Base-by-base conservation (phyloP, 2,113 vertebrate genomes). In the Irena cyanogastra region DNA sequence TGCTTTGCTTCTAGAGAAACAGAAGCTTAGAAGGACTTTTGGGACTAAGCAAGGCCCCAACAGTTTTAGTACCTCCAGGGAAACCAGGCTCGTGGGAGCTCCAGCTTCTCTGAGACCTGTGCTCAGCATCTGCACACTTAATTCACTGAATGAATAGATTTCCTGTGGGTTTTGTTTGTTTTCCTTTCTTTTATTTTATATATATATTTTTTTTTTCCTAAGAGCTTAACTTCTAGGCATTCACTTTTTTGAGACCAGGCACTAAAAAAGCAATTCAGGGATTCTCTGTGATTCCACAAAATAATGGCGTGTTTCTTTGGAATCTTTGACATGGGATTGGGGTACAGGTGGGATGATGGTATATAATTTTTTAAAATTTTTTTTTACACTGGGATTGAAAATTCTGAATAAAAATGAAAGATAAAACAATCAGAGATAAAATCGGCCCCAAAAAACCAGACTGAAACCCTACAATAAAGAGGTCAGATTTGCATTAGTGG, bases 271-370 rank as follows among this genome's bases (percentile, higher is more conserved):
- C 4, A 42, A n/a, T 66, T 76, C 21, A 44, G 24, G 44, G 16
- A 17, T 37, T 83, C 8, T 61, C 45, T 53, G 18, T 39, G 6
- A 30, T 72, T 77, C 28, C 41, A 89, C 23, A 80, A 42, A 20
- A 80, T 1, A 2, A 19, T 1, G 1, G 1, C 3, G 26, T 33
- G 9, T 45, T 91, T 68, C 9, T 39, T 41, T 52, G 13, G 45
- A 52, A 33, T 44, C 19, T 60, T 80, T 79, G 30, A 41, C 8
- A 23, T 3, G 31, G 16, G 16, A 57, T 4, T 68, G 24, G 7
- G 8, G 15, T 30, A 21, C 14, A 8, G 37, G 16, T 16, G 2
- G 28, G 15, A n/a, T n/a, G n/a, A n/a, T n/a, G n/a, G n/a, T n/a
- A n/a, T n/a, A n/a, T n/a, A 15, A 24, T 56, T 50, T 47, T 47